A percentile compares a stretch with the other conserved stretches of the same genome.
Conservation (phyloP, 2,888 invertebrate genomes). For the Acronicta leporina region DNA sequence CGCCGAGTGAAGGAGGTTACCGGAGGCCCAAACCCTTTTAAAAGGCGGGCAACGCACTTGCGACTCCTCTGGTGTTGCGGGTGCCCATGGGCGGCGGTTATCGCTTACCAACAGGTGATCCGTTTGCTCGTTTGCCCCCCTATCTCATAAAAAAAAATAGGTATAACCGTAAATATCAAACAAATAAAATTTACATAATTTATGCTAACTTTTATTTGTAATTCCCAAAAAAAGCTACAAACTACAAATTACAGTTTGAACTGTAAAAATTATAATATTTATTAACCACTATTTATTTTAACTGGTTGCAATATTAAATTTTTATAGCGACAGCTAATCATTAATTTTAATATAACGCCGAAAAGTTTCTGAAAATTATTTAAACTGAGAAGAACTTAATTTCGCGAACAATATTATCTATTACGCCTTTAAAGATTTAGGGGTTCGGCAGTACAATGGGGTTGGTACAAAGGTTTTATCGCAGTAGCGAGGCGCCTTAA, state of each 20-base stretch:
- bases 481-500: conserved; percentile 46
- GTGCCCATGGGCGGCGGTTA: no score
- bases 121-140: no score
- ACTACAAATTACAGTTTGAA: conserved; percentile 1
- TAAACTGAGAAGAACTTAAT: conserved; percentile 54
- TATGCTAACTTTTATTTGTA: conserved; percentile 1
- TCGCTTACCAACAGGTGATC: no score
- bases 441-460: conserved; percentile 54
- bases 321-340: conserved; percentile 24
- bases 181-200: conserved; percentile 33
- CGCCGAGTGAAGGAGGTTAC: no score
- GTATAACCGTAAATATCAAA: conserved; percentile 1
- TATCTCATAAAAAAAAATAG: no score
- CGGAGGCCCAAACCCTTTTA: no score
- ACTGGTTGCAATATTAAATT: conserved; percentile 22
- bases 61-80: no score
- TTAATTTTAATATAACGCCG: conserved; percentile 49
- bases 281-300: conserved; percentile 5
- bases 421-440: conserved; percentile 58
- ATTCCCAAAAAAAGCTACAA: background rate
- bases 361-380: conserved; percentile 51
- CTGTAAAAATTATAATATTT: background rate
- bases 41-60: no score
- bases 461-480: conserved; percentile 57
- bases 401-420: conserved; percentile 61